Evolutionary conservation across 2,888 invertebrate species (phyloP), one percentile per base, ranked within the genome.

Genomic region (Neocrepidodera transversa): DNA sequence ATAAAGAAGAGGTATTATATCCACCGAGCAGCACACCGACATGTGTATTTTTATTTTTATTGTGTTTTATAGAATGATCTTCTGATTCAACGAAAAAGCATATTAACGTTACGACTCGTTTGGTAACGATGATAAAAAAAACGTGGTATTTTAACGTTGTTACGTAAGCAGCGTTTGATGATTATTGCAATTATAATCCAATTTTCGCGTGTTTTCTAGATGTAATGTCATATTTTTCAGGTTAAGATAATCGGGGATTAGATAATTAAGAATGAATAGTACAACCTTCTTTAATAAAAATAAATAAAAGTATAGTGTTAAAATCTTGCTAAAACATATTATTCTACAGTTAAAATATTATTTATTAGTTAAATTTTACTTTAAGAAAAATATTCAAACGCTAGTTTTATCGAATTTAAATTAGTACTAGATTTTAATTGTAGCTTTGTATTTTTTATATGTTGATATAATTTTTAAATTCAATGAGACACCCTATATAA

Each of bases 41-140:
- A 59, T 62, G 57, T 64, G 64, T 64, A 59, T 59, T 62, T 58
- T 61, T 58, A 61, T 61, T 64, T 58, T 61, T 54, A 26, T 35
- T 23, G 10, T 23, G 10, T 36, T 49, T 35, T 23, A 35, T 11
- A 6, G 6, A 48, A 48, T 30, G 13, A 48, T 32, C 32, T 8
- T 48, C 17, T 32, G 48, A 48, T 48, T 50, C 49, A 36, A 50
- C 35, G 36, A 36, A 18, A 4, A n/a, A 36, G 48, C 11, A n/a
- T 26, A 30, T 30, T 47, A 20, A 28, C 38, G 58, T 47, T 58
- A 35, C 35, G 26, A 50, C 43, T 48, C 32, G 53, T 58, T 52
- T 52, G n/a, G n/a, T n/a, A n/a, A 32, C 23, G 32, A 40, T 30
- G 43, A 58, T 49, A 58, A 49, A 58, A 57, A 48, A 43, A 26